These are phyloP conservation scores for Pogonomyrmex barbatus DNA, from an alignment of 1,140 invertebrate genomes.

Conservation along the genomic window DNA sequence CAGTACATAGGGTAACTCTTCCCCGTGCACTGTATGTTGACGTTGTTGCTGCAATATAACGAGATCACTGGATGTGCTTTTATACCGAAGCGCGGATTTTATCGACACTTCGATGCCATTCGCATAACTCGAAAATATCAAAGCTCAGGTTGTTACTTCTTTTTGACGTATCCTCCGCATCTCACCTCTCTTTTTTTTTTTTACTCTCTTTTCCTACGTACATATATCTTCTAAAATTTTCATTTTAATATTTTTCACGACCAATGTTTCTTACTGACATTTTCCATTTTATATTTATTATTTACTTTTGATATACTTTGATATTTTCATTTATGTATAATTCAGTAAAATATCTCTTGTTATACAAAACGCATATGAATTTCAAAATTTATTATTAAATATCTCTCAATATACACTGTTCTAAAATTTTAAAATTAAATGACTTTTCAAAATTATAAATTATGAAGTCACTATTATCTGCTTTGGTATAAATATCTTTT, in stretches of 20 bases:
- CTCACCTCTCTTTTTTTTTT: neutral
- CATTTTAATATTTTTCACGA: constrained; percentile 1
- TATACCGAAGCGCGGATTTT: constrained; percentile 44
- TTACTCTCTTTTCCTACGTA: neutral
- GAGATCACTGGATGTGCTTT: constrained; percentile 49
- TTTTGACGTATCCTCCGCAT: neutral
- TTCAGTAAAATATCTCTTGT: neutral
- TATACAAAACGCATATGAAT: neutral
- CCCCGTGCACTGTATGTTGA: constrained; percentile 90
- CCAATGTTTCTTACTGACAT: neutral
- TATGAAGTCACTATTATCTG: neutral
- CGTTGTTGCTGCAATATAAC: constrained; percentile 80
- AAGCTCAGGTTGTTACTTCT: constrained; percentile 29
- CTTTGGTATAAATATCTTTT: neutral
- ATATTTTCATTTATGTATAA: neutral
- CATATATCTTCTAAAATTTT: neutral
- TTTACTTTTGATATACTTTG: neutral
- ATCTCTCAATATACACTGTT: neutral
- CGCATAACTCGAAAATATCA: constrained; percentile 52
- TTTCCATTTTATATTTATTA: neutral
- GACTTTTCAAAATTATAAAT: neutral
- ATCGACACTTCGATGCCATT: constrained; percentile 38
- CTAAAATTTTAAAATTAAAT: neutral
- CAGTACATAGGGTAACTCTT: constrained; percentile 96
- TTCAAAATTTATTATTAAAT: neutral